Base-by-base conservation (phyloP, 2,888 invertebrate species). In the Tiphia femorata region DNA sequence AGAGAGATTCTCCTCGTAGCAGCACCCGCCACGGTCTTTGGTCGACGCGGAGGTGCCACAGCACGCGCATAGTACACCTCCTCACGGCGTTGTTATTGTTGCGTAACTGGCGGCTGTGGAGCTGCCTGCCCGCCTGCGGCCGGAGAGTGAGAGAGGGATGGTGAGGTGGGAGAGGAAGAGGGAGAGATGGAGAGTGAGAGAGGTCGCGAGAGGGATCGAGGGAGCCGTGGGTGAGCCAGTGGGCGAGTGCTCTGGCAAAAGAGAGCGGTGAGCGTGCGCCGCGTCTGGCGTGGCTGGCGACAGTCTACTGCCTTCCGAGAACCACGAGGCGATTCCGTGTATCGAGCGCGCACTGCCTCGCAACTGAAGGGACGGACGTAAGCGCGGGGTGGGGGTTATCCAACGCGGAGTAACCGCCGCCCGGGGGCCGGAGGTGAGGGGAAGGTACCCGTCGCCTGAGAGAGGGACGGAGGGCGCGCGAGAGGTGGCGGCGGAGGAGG, bases 301-400 rank as follows among this genome's bases (percentile, higher is more conserved):
- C 79, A 80, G 81, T 81, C 81, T 81, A 78, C 80, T 74, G 78
- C 76, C 75, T 81, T 81, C 80, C 77, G 67, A 81, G 81, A 81
- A 81, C 73, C 80, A 80, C 81, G 80, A 77, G 80, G 80, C 75
- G 73, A 81, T 81, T 81, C 80, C 80, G 78, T 80, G 81, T 81
- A 81, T 81, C 78, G 81, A 80, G 71, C 79, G 75, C 66, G 76
- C 73, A 67, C 73, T 66, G 60, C 66, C 64, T 64, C 66, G 65
- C 65, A 64, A 60, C 62, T 60, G 66, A 64, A 67, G 75, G 76
- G 71, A 67, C 62, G 62, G n/a, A 33, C 27, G 21, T 25, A 33
- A 14, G n/a, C 21, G 12, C 41, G 23, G 41, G 23, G 33, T 33
- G 33, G 33, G 38, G 38, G 19, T 4, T 10, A 19, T 58, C 17